Conservation (phyloP, 2,888 invertebrate genomes). For the Helleia helle region DNA sequence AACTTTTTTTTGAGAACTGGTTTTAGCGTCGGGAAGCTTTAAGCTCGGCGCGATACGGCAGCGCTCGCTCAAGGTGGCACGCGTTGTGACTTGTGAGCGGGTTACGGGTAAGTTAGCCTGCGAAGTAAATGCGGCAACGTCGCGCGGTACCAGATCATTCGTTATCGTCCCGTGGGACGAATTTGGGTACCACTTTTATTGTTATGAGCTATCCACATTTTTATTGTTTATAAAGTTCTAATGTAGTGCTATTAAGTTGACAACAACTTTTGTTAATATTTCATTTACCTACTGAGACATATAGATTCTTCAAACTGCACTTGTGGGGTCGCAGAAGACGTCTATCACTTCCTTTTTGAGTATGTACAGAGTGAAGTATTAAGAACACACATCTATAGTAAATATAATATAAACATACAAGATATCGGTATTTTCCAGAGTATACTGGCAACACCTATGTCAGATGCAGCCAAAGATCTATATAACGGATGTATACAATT, state of each 20-base stretch:
- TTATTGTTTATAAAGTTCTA: not conserved
- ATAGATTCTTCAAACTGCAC: too few species aligned
- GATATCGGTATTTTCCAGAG: too few species aligned
- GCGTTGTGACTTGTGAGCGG: slow-evolving; percentile 1
- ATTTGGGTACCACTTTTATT: not conserved
- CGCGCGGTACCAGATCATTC: not conserved
- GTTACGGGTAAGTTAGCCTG: not conserved
- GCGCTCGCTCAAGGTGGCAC: not conserved
- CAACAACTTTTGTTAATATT: not conserved
- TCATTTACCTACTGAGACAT: too few species aligned
- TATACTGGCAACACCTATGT: too few species aligned
- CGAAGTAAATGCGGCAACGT: slow-evolving; percentile 5
- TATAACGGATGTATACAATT: too few species aligned
- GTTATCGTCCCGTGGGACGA: slow-evolving; percentile 7
- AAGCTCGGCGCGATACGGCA: slow-evolving; percentile 1
- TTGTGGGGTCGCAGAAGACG: too few species aligned
- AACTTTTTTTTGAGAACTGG: slow-evolving; percentile 16
- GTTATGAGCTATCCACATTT: not conserved
- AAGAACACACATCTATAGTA: too few species aligned
- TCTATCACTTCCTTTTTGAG: too few species aligned
- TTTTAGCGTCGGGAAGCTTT: slow-evolving; percentile 7
- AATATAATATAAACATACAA: too few species aligned
- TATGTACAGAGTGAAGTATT: too few species aligned
- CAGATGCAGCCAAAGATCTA: too few species aligned
- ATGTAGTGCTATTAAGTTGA: not conserved